Percentiles rank a stretch among this genome's conserved stretches.
phyloP scores from a whole-genome alignment of 2,888 invertebrate genomes.

The Rhamphomyia laevipes region DNA sequence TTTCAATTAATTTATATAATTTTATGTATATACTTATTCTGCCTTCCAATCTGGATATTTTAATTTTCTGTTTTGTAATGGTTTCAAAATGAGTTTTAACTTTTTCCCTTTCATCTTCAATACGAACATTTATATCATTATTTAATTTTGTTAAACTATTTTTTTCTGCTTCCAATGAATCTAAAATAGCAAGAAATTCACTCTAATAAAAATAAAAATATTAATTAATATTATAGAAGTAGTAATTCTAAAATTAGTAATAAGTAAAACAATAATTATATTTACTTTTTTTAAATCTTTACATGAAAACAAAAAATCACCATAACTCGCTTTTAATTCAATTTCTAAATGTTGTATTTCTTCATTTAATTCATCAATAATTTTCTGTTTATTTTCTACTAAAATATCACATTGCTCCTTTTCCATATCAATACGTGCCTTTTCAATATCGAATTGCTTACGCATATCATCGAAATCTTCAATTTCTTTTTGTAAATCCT shows the following conservation, averaged over 20 bases:
- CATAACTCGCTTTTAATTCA: slow-evolving; percentile 29
- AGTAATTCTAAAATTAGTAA: background rate
- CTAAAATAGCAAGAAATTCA: slow-evolving; percentile 30
- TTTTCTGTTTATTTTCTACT: slow-evolving; percentile 20
- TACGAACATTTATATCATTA: slow-evolving; percentile 22
- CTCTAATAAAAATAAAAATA: slow-evolving; percentile 20
- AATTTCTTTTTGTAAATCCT: slow-evolving; percentile 23
- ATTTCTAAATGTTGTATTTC: slow-evolving; percentile 24
- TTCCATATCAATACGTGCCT: slow-evolving; percentile 24
- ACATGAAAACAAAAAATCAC: slow-evolving; percentile 34
- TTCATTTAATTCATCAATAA: slow-evolving; percentile 20
- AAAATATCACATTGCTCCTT: slow-evolving; percentile 23
- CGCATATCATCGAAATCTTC: slow-evolving; percentile 19
- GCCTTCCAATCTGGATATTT: slow-evolving; percentile 27
- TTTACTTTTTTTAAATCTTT: slow-evolving; percentile 32
- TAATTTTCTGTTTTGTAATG: slow-evolving; percentile 26
- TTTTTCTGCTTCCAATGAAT: slow-evolving; percentile 31
- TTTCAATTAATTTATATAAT: background rate
- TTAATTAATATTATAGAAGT: background rate
- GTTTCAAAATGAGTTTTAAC: slow-evolving; percentile 22
- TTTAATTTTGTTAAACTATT: slow-evolving; percentile 24
- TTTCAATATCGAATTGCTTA: slow-evolving; percentile 19
- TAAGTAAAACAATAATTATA: too few species aligned
- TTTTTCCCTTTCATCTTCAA: slow-evolving; percentile 24
- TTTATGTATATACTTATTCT: slow-evolving; percentile 22